phyloP scores from a whole-genome alignment of 2,113 vertebrate genomes.

The Noctilio leporinus region DNA sequence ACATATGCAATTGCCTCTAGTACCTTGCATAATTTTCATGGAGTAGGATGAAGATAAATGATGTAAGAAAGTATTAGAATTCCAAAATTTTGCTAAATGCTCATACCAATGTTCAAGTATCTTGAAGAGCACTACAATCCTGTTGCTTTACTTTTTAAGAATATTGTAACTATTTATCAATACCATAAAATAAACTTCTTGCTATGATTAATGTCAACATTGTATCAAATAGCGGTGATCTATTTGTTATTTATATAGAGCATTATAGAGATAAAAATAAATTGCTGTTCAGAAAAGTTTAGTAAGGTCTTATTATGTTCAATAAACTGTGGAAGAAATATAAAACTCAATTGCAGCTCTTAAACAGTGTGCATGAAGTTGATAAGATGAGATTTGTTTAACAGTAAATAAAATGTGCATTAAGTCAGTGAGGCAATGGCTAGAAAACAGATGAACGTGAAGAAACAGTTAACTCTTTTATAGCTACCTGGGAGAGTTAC shows the following conservation, averaged over 20 bases:
- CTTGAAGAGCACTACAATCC: neutral
- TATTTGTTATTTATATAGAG: conserved; percentile 7
- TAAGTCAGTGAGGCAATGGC: neutral
- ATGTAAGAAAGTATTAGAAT: conserved; percentile 21
- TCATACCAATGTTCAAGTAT: neutral
- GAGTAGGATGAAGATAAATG: conserved; percentile 46
- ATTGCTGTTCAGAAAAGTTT: conserved; percentile 8
- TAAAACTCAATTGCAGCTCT: neutral
- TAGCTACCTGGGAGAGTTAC: neutral
- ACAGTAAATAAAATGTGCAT: neutral
- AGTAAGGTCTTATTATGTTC: neutral
- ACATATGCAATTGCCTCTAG: conserved; percentile 55
- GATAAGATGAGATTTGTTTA: neutral
- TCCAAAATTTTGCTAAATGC: neutral
- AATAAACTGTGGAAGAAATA: neutral
- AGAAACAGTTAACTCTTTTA: neutral
- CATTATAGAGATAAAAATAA: neutral
- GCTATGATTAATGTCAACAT: conserved; percentile 40
- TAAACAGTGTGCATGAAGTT: neutral
- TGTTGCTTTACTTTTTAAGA: conserved; percentile 24
- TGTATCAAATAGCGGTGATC: neutral
- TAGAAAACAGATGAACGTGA: neutral
- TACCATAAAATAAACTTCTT: conserved; percentile 29
- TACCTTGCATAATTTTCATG: conserved; percentile 53
- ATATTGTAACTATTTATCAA: conserved; percentile 3